phyloP scores from a whole-genome alignment of 2,113 vertebrate species.

The Macquaria ambigua region DNA sequence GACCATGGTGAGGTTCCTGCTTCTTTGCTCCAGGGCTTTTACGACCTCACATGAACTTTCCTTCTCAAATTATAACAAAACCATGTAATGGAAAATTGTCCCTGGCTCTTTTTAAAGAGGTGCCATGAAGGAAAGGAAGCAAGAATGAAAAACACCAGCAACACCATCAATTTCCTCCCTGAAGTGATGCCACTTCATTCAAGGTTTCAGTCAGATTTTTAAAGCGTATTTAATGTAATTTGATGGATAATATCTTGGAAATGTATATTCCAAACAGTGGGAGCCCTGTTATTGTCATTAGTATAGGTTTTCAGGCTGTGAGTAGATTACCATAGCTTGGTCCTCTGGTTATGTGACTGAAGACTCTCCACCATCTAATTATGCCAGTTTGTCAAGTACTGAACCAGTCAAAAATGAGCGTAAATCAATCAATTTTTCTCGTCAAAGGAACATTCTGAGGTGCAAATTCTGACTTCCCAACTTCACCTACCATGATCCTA shows the following conservation, averaged over 20 bases:
- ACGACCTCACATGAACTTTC: constrained; percentile 51
- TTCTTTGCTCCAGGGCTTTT: constrained; percentile 32
- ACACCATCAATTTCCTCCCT: constrained; percentile 22
- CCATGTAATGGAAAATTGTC: constrained; percentile 65
- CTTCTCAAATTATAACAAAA: constrained; percentile 57
- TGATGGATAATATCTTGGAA: constrained; percentile 29
- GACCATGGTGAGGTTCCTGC: constrained; percentile 27
- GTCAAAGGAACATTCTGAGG: constrained; percentile 2
- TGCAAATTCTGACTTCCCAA: not conserved
- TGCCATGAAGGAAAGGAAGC: constrained; percentile 52
- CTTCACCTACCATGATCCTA: not conserved
- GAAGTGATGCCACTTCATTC: constrained; percentile 42
- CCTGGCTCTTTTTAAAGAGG: constrained; percentile 42
- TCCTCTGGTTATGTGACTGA: not conserved
- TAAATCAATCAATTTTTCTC: not conserved
- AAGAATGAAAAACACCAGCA: constrained; percentile 41
- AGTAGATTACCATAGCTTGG: not conserved
- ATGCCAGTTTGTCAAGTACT: not conserved
- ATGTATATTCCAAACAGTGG: constrained; percentile 12
- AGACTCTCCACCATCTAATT: not conserved
- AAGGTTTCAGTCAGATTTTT: constrained; percentile 33
- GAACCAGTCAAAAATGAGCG: constrained; percentile 16
- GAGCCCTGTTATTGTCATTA: constrained; percentile 21
- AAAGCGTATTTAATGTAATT: constrained; percentile 38
- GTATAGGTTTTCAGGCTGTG: constrained; percentile 14